Conservation (phyloP, 2,113 vertebrate genomes). For the Equus przewalskii region DNA sequence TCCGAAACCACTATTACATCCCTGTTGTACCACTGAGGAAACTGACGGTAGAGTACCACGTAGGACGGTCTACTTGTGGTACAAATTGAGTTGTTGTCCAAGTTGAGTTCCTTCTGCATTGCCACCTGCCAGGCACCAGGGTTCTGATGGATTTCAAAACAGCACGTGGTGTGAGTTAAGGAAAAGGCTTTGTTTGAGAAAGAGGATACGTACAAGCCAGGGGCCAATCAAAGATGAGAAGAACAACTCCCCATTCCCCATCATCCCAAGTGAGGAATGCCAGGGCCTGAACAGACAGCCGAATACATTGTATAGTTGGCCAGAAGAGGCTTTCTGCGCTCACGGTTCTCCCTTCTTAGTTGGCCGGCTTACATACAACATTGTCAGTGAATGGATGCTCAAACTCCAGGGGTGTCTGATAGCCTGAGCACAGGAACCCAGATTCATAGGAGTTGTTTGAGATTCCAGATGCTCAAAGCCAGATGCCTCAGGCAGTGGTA, state of each 20-base stretch:
- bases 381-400: neutral
- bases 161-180: neutral
- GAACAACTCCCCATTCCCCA: rapidly evolving
- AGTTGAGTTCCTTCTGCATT: neutral
- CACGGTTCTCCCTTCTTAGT: neutral
- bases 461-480: neutral
- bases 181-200: neutral
- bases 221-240: neutral
- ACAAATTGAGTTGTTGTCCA: neutral
- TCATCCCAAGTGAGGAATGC: neutral
- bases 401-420: neutral
- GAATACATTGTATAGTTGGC: neutral
- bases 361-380: neutral
- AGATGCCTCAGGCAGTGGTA: neutral
- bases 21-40: neutral
- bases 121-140: neutral
- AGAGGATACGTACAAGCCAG: neutral
- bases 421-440: neutral
- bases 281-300: neutral
- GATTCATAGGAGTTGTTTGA: neutral
- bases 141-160: neutral
- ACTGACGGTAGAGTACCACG: neutral
- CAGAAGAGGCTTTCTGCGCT: no score
- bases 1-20: neutral
- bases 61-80: rapidly evolving